phyloP scores from a whole-genome alignment of 2,797 vertebrate genomes.

The Xiphophorus birchmanni region DNA sequence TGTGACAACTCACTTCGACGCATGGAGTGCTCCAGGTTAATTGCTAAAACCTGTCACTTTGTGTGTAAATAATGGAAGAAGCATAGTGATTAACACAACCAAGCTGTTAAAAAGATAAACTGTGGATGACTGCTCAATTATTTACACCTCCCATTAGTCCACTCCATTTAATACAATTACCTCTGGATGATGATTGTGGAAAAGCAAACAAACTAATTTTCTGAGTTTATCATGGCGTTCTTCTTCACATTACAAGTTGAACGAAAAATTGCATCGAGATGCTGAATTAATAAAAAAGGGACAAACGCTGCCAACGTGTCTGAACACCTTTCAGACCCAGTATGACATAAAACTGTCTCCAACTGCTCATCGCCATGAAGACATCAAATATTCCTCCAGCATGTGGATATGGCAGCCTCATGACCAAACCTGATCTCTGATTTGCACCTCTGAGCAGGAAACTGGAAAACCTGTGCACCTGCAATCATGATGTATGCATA shows the following conservation, averaged over 20 bases:
- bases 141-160: conserved; percentile 44
- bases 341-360: conserved; percentile 17
- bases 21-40: conserved; percentile 3
- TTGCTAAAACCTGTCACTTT: conserved; percentile 13
- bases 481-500: conserved; percentile 56
- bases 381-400: conserved; percentile 25
- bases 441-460: conserved; percentile 21
- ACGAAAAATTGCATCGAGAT: conserved; percentile 27
- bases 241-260: conserved; percentile 25
- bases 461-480: conserved; percentile 27
- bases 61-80: conserved; percentile 31
- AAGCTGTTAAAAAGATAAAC: conserved; percentile 31
- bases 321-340: conserved; percentile 17
- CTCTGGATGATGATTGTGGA: conserved; percentile 14
- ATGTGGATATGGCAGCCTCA: conserved; percentile 19
- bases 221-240: conserved; percentile 23
- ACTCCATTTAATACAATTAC: conserved; percentile 40
- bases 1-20: neutral
- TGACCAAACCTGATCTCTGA: conserved; percentile 30
- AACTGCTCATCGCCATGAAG: conserved; percentile 26
- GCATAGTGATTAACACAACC: conserved; percentile 30
- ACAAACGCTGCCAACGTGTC: conserved; percentile 4
- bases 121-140: conserved; percentile 32
- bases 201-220: conserved; percentile 17
- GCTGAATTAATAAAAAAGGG: conserved; percentile 17